Percentiles rank a stretch among this genome's conserved stretches.
These are phyloP conservation scores for Poliocrania exsul DNA, from an alignment of 2,797 vertebrate species.

Conservation along the genomic window DNA sequence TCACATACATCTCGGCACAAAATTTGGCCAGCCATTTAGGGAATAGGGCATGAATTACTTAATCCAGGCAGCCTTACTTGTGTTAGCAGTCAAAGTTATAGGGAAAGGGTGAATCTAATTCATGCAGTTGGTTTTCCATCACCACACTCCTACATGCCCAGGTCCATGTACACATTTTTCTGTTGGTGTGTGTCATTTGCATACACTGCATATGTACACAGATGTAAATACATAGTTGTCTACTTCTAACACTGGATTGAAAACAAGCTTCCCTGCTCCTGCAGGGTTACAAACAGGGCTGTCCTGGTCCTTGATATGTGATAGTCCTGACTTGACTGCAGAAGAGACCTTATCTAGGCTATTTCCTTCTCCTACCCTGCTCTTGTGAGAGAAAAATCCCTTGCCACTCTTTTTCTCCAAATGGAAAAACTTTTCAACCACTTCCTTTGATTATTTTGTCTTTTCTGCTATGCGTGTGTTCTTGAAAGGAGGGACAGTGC, in stretches of 20 bases:
- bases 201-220: background rate
- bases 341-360: background rate
- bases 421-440: background rate
- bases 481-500: background rate
- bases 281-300: rapidly evolving
- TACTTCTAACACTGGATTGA: background rate
- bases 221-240: background rate
- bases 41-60: background rate
- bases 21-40: background rate
- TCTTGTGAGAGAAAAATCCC: background rate
- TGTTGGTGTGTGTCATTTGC: background rate
- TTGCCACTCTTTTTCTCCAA: background rate
- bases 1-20: background rate
- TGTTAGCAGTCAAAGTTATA: background rate
- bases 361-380: background rate
- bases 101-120: background rate
- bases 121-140: background rate
- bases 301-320: background rate
- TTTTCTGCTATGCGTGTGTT: background rate
- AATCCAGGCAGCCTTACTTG: background rate
- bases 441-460: background rate
- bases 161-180: background rate
- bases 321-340: background rate
- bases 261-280: background rate
- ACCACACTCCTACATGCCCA: rapidly evolving